Conservation (phyloP, 2,797 vertebrate species). For the Crenichthys baileyi region DNA sequence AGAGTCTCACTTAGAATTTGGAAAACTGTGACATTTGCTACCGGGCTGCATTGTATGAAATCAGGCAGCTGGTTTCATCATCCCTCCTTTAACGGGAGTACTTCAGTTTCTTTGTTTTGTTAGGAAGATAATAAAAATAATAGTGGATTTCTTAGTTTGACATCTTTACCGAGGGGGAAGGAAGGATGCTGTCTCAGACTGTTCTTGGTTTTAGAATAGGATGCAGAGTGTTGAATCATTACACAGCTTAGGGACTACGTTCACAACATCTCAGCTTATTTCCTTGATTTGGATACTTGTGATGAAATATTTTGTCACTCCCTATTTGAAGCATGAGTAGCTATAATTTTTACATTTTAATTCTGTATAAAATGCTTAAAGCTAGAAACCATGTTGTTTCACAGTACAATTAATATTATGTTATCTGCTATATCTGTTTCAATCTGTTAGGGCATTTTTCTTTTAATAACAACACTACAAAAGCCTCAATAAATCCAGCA, state of each 20-base stretch:
- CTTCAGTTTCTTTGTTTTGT: conserved; percentile 10
- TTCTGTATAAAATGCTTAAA: not conserved
- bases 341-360: not conserved
- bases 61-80: not conserved
- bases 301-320: not conserved
- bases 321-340: not conserved
- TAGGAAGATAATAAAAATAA: not conserved
- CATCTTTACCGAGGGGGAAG: not conserved
- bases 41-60: not conserved
- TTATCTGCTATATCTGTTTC: not conserved
- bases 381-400: not conserved
- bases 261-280: not conserved
- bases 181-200: not conserved
- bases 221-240: not conserved
- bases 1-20: not conserved
- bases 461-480: conserved; percentile 30
- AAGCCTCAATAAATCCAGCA: conserved; percentile 30
- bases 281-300: conserved; percentile 9
- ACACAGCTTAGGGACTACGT: not conserved
- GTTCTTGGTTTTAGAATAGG: not conserved
- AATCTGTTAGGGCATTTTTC: not conserved
- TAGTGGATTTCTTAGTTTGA: not conserved
- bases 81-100: not conserved
- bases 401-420: not conserved
- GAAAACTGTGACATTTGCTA: not conserved